phyloP scores from a whole-genome alignment of 2,113 vertebrate genomes.

The Malaclemys terrapin region DNA sequence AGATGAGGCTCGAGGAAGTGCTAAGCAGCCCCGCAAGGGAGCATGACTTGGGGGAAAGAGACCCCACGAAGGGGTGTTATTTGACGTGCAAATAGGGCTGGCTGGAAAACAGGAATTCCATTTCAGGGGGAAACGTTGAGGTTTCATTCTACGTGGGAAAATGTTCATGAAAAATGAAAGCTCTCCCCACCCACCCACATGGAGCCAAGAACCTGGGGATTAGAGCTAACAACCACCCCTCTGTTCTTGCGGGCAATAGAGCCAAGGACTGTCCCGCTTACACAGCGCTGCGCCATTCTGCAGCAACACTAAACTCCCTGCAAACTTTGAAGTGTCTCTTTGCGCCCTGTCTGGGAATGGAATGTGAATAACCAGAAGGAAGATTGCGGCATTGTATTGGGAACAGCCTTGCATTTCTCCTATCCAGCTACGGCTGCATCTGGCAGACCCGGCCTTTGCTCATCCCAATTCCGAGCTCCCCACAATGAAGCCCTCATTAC shows the following conservation, averaged over 20 bases:
- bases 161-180: too few relatives aligned
- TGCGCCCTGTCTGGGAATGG: neutral
- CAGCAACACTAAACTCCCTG: neutral
- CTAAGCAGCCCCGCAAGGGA: too few relatives aligned
- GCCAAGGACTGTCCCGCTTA: neutral
- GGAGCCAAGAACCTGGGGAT: too few relatives aligned
- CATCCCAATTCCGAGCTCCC: neutral
- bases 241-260: neutral
- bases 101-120: too few relatives aligned
- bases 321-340: neutral
- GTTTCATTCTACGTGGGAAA: too few relatives aligned
- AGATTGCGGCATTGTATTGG: neutral
- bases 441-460: neutral
- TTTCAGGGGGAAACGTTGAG: too few relatives aligned
- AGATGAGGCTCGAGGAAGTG: too few relatives aligned
- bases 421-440: neutral
- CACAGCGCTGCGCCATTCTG: neutral
- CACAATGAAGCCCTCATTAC: neutral
- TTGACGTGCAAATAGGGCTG: too few relatives aligned
- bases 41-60: too few relatives aligned
- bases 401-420: neutral
- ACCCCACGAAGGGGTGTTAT: too few relatives aligned
- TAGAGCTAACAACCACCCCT: neutral
- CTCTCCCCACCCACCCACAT: too few relatives aligned
- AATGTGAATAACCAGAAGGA: neutral